Percentiles rank a stretch among this genome's conserved stretches.
phyloP scores from a whole-genome alignment of 53 echinoderm and acorn worm genomes.

The Holothuria leucospilota region DNA sequence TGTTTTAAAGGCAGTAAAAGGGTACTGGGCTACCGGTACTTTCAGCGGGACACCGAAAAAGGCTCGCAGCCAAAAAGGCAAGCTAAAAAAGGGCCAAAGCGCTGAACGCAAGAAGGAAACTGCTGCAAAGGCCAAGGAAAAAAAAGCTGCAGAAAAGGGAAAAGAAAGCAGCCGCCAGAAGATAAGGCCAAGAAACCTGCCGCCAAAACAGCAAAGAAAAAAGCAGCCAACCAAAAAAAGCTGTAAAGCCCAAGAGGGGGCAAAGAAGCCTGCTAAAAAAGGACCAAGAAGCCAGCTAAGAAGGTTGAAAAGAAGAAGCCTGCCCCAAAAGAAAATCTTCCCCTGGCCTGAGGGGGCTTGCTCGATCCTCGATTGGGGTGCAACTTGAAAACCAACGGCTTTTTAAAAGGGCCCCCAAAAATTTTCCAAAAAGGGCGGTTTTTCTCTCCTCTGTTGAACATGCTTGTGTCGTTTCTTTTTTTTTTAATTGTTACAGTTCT shows the following conservation, averaged over 20 bases:
- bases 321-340: slow-evolving; percentile 49
- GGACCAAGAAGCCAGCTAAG: slow-evolving; percentile 64
- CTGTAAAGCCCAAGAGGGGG: slow-evolving; percentile 66
- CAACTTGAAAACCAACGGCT: slow-evolving; percentile 69
- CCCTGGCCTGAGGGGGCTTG: not conserved
- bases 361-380: too few species aligned
- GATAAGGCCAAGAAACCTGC: not conserved
- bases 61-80: slow-evolving; percentile 62
- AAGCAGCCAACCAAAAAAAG: slow-evolving; percentile 20
- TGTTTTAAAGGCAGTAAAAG: slow-evolving; percentile 67
- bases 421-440: slow-evolving; percentile 71
- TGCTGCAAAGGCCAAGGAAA: slow-evolving; percentile 62
- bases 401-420: slow-evolving; percentile 94
- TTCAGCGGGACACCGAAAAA: slow-evolving; percentile 71
- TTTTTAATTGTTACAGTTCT: not conserved
- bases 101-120: slow-evolving; percentile 66
- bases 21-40: slow-evolving; percentile 77
- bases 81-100: slow-evolving; percentile 70
- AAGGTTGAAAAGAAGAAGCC: slow-evolving; percentile 58
- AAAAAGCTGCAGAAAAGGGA: slow-evolving; percentile 59
- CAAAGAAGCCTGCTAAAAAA: slow-evolving; percentile 50
- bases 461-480: not conserved
- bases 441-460: not conserved
- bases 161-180: slow-evolving; percentile 65
- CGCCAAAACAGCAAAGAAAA: slow-evolving; percentile 12